A percentile compares a stretch with the other conserved stretches of the same genome.
These are phyloP conservation scores for Rhopalosiphum padi DNA, from an alignment of 1,140 invertebrate genomes.

Conservation along the genomic window DNA sequence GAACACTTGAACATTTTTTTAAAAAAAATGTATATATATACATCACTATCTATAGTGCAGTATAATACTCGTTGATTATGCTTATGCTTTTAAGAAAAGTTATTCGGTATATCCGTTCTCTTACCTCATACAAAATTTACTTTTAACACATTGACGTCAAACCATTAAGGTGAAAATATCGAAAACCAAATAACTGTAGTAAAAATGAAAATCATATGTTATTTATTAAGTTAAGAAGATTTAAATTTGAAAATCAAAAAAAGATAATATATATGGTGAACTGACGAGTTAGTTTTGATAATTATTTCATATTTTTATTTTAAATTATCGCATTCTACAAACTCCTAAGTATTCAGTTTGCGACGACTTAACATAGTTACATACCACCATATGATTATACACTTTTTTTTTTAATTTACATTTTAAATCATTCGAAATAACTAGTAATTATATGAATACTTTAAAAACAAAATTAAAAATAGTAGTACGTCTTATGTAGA, in stretches of 20 bases:
- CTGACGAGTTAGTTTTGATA: neutral
- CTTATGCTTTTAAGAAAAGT: neutral
- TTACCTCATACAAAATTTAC: neutral
- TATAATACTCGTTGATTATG: neutral
- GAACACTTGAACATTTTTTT: neutral
- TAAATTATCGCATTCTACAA: neutral
- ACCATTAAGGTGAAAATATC: neutral
- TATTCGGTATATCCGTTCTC: neutral
- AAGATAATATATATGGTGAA: neutral
- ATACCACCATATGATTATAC: neutral
- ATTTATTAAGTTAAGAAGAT: neutral
- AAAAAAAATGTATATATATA: neutral
- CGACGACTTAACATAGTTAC: neutral
- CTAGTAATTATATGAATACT: neutral
- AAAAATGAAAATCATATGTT: neutral
- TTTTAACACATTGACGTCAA: neutral
- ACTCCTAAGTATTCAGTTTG: neutral
- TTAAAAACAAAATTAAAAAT: neutral
- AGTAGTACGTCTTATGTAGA: neutral
- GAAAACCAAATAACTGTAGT: neutral
- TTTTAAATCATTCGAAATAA: neutral
- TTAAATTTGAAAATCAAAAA: neutral
- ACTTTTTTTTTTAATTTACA: neutral
- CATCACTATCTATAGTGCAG: neutral
- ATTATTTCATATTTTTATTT: neutral